Evolutionary conservation across 2,888 invertebrate species (phyloP).

Genomic region (Osedax fenrisi): DNA sequence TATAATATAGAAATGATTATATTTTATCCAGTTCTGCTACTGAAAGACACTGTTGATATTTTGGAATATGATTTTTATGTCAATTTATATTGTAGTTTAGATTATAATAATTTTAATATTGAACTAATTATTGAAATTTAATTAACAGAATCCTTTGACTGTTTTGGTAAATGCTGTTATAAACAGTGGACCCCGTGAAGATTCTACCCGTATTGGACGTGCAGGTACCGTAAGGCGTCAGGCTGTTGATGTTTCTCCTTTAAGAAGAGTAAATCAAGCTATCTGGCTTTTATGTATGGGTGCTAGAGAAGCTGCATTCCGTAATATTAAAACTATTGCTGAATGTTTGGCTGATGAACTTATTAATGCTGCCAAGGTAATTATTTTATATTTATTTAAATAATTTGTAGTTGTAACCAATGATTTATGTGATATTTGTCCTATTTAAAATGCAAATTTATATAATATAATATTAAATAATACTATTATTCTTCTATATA

Average conservation of each 20-base stretch:
- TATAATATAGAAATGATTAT: not conserved
- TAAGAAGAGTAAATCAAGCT: slow-evolving; percentile 94
- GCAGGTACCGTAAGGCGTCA: slow-evolving; percentile 99
- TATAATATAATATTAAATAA: not conserved
- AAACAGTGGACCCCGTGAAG: slow-evolving; percentile 97
- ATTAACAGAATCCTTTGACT: slow-evolving; percentile 58
- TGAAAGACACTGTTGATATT: not conserved
- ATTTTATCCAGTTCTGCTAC: not conserved
- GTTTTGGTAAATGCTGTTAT: slow-evolving; percentile 90
- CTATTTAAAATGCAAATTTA: not conserved
- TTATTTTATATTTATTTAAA: slow-evolving; percentile 8
- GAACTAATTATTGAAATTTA: too few relatives aligned
- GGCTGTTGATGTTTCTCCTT: slow-evolving; percentile 95
- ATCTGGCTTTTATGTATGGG: slow-evolving; percentile 98
- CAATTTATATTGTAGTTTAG: not conserved
- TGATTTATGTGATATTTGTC: too few relatives aligned
- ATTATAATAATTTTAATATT: not conserved
- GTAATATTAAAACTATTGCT: slow-evolving; percentile 98
- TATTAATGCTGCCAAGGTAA: slow-evolving; percentile 93
- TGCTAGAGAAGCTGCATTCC: slow-evolving; percentile 95
- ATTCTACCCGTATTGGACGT: slow-evolving; percentile 97
- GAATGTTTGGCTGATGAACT: slow-evolving; percentile 99
- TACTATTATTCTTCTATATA: too few relatives aligned
- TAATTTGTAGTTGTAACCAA: too few relatives aligned
- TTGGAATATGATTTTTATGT: not conserved